Conservation (phyloP, 2,888 invertebrate species). For the Spisula solida region DNA sequence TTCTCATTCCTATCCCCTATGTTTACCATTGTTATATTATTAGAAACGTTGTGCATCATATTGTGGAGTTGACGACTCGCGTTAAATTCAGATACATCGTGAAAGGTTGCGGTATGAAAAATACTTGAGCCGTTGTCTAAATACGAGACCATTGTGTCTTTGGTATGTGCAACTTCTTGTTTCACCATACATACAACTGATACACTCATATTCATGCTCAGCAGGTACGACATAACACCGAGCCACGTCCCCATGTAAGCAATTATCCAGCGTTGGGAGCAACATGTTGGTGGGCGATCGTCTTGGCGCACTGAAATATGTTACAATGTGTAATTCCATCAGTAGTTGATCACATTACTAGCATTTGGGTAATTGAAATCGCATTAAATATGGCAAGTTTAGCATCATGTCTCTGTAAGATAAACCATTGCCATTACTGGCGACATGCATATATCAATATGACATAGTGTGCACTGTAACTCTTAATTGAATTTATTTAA, state of each 20-base stretch:
- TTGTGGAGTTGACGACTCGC: background rate
- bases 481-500: too few relatives aligned
- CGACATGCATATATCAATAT: too few relatives aligned
- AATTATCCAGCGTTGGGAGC: background rate
- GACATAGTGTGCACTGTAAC: too few relatives aligned
- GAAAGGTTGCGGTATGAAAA: background rate
- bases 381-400: too few relatives aligned
- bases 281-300: background rate
- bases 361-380: too few relatives aligned
- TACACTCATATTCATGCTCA: slow-evolving; percentile 9
- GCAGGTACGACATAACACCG: background rate
- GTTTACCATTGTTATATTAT: background rate
- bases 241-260: background rate
- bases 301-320: background rate
- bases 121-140: background rate
- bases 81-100: background rate
- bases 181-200: background rate
- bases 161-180: background rate
- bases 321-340: too few relatives aligned
- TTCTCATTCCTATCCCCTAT: background rate
- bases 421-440: too few relatives aligned
- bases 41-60: background rate
- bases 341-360: too few relatives aligned
- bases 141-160: background rate
- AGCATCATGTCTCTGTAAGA: too few relatives aligned